These are phyloP conservation scores for Galago senegalensis DNA, from an alignment of 2,797 vertebrate genomes.

Conservation along the genomic window DNA sequence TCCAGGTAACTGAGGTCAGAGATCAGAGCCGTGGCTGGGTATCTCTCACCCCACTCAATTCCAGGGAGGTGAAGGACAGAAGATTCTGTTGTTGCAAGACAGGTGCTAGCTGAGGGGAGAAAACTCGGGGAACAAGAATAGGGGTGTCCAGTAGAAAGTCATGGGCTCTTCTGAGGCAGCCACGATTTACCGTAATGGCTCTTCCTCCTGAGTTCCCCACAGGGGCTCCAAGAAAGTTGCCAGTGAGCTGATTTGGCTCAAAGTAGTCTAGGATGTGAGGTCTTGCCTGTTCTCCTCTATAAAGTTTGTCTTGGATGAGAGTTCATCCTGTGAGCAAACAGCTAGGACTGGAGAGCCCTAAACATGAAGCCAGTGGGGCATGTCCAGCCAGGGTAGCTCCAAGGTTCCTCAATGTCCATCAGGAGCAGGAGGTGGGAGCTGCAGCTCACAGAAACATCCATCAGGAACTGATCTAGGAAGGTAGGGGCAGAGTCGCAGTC, in stretches of 20 bases:
- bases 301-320: conserved; percentile 81
- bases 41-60: not conserved
- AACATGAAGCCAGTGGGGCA: conserved; percentile 45
- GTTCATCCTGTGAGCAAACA: conserved; percentile 77
- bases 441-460: conserved; percentile 74
- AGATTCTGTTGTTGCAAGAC: not conserved
- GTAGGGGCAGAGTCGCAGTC: not conserved
- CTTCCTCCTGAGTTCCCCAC: not conserved
- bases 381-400: conserved; percentile 22
- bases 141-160: not conserved
- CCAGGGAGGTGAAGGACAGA: not conserved
- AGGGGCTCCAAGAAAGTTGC: conserved; percentile 54
- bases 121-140: not conserved
- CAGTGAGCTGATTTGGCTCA: conserved; percentile 72
- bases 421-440: conserved; percentile 48
- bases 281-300: conserved; percentile 75
- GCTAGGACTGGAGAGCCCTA: conserved; percentile 60
- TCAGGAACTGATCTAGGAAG: not conserved
- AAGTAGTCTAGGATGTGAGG: conserved; percentile 75
- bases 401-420: conserved; percentile 23
- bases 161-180: conserved; percentile 19
- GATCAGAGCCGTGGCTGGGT: not conserved
- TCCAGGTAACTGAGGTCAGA: not conserved
- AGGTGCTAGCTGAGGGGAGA: not conserved
- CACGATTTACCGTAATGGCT: not conserved